Percentiles rank a stretch among this genome's conserved stretches.
phyloP scores from a whole-genome alignment of 2,113 vertebrate genomes.

The Origma solitaria region DNA sequence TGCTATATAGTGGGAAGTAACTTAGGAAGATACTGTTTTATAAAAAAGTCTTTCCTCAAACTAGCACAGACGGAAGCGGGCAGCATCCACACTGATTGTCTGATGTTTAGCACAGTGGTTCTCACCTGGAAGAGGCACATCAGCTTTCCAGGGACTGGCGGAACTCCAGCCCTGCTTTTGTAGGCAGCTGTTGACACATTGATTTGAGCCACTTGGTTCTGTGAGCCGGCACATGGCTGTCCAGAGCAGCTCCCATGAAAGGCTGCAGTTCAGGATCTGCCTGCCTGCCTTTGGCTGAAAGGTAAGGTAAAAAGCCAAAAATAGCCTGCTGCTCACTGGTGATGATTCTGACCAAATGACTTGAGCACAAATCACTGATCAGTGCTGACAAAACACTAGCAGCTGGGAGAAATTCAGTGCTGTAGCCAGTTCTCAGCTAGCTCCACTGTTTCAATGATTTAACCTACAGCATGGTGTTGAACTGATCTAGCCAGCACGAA shows the following conservation, averaged over 20 bases:
- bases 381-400: neutral
- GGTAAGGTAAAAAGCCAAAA: neutral
- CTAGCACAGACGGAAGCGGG: neutral
- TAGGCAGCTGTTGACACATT: neutral
- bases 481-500: neutral
- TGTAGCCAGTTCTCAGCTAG: neutral
- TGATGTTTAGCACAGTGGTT: neutral
- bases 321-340: neutral
- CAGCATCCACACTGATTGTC: neutral
- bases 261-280: neutral
- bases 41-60: neutral
- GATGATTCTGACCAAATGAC: neutral
- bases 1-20: neutral
- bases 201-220: neutral
- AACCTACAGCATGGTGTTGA: neutral
- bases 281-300: neutral
- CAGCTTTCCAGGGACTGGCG: neutral
- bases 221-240: fast-evolving
- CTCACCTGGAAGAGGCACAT: neutral
- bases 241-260: neutral
- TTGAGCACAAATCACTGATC: neutral
- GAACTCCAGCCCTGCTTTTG: neutral
- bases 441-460: neutral
- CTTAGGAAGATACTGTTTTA: neutral
- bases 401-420: neutral